Percentiles rank a stretch among this genome's conserved stretches.
Evolutionary conservation across 2,888 invertebrate genomes (phyloP).

Genomic region (Melanotus villosus): DNA sequence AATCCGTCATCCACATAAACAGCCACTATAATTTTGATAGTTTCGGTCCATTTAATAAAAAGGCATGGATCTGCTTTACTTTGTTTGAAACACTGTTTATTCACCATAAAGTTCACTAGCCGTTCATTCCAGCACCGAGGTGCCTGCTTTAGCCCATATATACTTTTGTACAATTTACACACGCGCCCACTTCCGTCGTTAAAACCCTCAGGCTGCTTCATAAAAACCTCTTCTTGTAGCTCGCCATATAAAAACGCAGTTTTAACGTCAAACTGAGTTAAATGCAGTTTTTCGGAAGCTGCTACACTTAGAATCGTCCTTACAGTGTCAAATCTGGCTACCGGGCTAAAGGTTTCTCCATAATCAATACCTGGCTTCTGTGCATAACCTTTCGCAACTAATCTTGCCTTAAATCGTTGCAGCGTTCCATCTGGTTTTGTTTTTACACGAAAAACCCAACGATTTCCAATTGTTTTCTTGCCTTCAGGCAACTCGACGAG

Average conservation of each 20-base stretch:
- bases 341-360: background rate
- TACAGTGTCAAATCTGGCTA: background rate
- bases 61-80: constrained; percentile 48
- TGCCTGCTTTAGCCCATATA: too few species aligned
- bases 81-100: background rate
- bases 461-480: background rate
- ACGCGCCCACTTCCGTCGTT: constrained; percentile 2
- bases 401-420: background rate
- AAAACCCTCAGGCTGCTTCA: too few species aligned
- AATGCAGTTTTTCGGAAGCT: background rate
- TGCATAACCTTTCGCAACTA: too few species aligned
- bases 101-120: constrained; percentile 48
- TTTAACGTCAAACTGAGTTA: background rate
- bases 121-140: constrained; percentile 60
- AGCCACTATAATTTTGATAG: constrained; percentile 49
- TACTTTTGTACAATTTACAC: constrained; percentile 56
- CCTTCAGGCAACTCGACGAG: background rate
- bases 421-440: background rate
- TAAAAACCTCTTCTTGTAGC: too few species aligned
- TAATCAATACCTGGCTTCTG: background rate
- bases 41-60: constrained; percentile 44
- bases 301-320: background rate
- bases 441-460: background rate
- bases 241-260: constrained; percentile 3
- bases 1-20: constrained; percentile 59